Evolutionary conservation across 2,888 invertebrate species (phyloP).

Genomic region (Lasioglossum vierecki): DNA sequence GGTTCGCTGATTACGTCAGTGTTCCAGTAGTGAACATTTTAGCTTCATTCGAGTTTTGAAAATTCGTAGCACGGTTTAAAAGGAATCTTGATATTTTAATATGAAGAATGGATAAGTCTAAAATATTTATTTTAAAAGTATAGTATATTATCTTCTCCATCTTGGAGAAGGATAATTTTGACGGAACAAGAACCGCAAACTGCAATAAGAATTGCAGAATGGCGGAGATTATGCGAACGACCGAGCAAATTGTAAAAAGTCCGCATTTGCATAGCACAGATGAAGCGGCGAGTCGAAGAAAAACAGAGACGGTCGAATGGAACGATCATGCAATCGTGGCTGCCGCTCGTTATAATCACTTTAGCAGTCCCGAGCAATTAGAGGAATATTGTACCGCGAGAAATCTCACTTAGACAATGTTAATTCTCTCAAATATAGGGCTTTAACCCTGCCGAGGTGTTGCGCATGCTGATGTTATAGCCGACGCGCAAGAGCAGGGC

Average conservation of each 20-base stretch:
- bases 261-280: neutral
- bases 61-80: neutral
- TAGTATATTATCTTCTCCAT: too few species aligned
- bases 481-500: neutral
- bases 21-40: neutral
- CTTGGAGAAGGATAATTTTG: too few species aligned
- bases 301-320: neutral
- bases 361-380: neutral
- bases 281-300: neutral
- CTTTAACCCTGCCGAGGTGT: neutral
- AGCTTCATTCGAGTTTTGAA: neutral
- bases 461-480: neutral
- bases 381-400: neutral
- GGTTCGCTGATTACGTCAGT: neutral
- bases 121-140: too few species aligned
- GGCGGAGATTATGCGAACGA: neutral
- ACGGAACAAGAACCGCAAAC: neutral
- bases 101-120: neutral
- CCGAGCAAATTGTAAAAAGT: neutral
- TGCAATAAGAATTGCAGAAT: neutral
- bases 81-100: neutral
- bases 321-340: neutral
- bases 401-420: neutral
- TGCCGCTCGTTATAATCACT: neutral
- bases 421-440: neutral